Evolutionary conservation across 2,797 vertebrate species (phyloP), one percentile per base, ranked within the genome.

Genomic region (Atherinosoma microstoma): DNA sequence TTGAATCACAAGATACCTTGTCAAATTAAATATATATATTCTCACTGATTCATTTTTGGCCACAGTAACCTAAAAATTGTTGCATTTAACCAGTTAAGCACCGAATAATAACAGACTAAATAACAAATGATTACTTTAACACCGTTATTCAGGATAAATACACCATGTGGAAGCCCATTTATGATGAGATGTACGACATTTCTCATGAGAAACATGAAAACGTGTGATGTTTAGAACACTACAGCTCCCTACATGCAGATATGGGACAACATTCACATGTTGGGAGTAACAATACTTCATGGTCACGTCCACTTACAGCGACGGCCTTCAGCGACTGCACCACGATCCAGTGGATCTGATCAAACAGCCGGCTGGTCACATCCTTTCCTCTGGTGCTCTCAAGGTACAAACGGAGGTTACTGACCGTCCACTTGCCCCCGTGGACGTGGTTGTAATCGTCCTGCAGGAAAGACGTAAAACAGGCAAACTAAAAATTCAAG

Each of bases 391-490:
- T 94, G 32, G 98, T 99, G 94, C 98, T 99, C 92, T 99, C 98
- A 80, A 99, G 93, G 89, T 99, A 99, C 59, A 99, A 91, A 13
- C 97, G 96, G 64, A 95, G 92, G 88, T 99, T 99, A 85, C 92
- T 97, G 85, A 99, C 97, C 0, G 97, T 98, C 98, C 98, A 99
- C 89, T 99, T 99, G 72, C 98, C 98, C 35, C 98, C 98, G 0
- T 99, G 98, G 73, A 99, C 96, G 29, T 98, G 97, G 90, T 99
- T 99, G 92, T 99, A 99, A 88, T 99, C 98, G 58, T 99, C 98
- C 98, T 99, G 79, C 6, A 18, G 56, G 32, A 40, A 78, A 74
- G 6, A 27, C 1, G 34, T 6, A 84, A 40, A 79, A 10, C 78
- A 8, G 70, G 15, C n/a, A 30, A 51, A 75, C 45, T 42, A 59